Base-by-base conservation (phyloP, 2,888 invertebrate genomes). In the Ommatoiulus sabulosus region DNA sequence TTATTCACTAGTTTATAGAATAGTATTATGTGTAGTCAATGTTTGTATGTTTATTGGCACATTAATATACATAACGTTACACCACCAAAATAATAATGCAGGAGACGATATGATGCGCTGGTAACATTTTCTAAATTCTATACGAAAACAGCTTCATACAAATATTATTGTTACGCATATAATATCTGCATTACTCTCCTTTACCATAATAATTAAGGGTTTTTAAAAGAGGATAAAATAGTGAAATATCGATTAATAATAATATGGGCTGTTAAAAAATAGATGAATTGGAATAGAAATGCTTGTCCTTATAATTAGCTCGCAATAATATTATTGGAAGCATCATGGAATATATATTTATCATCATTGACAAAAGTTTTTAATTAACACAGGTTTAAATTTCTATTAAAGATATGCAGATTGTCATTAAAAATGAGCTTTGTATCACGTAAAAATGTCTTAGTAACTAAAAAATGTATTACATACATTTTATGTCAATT, bases 361-460 rank as follows among this genome's bases (percentile, higher is more conserved):
- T 52, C 52, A 52, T 52, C 52, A 52, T 52, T 17, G 52, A 52
- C 52, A 52, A 52, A 52, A 52, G 17, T 17, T 52, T 52, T 52
- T 52, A 52, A 52, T 52, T 4, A 52, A 52, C 80, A 80, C 24
- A 80, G 80, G 80, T 80, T 80, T 80, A 80, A 80, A 80, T 80
- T 80, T 12, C 80, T 80, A 35, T 80, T 80, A 80, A 80, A 35
- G 80, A 80, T 80, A 80, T 80, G 80, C 80, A 86, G 86, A 86
- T 86, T 86, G 86, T 86, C 86, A 8, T 44, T 86, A 44, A 44
- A 86, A 86, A 86, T 86, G 86, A 86, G 86, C 86, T 86, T 80
- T 80, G 35, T 80, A 80, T 80, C 80, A 80, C 80, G 80, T 80
- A 80, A 80, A 80, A 80, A 80, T 80, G 80, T 24, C 80, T 80